These are phyloP conservation scores for Catalaphyllia jardinei DNA, from an alignment of 64 coral and sea anemone species.

Conservation along the genomic window DNA sequence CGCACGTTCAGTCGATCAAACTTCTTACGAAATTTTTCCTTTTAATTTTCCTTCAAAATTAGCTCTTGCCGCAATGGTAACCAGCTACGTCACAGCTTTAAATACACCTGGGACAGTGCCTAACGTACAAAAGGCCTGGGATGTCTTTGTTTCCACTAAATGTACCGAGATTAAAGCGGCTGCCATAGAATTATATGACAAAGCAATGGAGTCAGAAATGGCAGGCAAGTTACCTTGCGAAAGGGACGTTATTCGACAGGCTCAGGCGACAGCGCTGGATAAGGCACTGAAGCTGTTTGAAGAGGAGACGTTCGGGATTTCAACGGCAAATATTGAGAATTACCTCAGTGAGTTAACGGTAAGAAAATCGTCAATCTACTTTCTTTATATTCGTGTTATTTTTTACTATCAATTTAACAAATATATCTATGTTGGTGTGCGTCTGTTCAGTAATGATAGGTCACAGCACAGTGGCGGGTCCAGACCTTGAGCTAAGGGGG, in stretches of 20 bases:
- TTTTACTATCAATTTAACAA: too few relatives aligned
- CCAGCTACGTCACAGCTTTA: slow-evolving; percentile 32
- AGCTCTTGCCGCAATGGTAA: slow-evolving; percentile 35
- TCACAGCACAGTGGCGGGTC: too few relatives aligned
- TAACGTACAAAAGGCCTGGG: slow-evolving; percentile 26
- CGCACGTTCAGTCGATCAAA: too few relatives aligned
- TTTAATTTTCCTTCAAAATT: background rate
- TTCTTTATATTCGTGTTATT: too few relatives aligned
- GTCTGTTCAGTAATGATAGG: too few relatives aligned
- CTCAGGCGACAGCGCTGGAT: background rate
- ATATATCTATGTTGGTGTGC: too few relatives aligned
- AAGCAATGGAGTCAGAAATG: slow-evolving; percentile 14
- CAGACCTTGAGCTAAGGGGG: too few relatives aligned
- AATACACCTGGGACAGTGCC: slow-evolving; percentile 30
- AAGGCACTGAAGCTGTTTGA: slow-evolving; percentile 11
- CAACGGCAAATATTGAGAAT: background rate
- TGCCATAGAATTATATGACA: background rate
- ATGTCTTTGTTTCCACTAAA: slow-evolving; percentile 21
- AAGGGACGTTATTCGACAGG: slow-evolving; percentile 2
- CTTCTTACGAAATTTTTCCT: too few relatives aligned
- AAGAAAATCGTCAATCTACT: background rate
- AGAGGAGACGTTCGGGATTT: slow-evolving; percentile 13
- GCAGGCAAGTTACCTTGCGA: slow-evolving; percentile 12
- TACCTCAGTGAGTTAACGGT: slow-evolving; percentile 32
- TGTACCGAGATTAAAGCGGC: background rate